These are phyloP conservation scores for Bujurquina vittata DNA, from an alignment of 2,113 vertebrate genomes.

Conservation along the genomic window DNA sequence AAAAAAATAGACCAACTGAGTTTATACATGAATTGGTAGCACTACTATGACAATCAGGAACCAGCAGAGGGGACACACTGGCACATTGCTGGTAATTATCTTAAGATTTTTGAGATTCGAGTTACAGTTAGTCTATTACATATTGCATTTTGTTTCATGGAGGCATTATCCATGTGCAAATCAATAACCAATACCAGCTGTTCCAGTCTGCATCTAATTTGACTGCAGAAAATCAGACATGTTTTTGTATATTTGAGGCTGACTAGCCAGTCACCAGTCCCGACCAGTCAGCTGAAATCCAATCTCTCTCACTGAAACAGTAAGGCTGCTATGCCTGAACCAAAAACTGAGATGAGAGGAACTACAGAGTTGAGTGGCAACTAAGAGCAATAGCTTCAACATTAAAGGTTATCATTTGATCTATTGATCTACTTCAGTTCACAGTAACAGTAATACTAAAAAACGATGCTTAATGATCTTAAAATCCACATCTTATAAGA, in stretches of 20 bases:
- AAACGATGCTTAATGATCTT: background rate
- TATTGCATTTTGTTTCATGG: background rate
- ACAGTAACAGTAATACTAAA: background rate
- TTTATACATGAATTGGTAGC: background rate
- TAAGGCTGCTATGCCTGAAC: background rate
- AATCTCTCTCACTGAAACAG: background rate
- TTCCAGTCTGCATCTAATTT: background rate
- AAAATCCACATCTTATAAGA: background rate
- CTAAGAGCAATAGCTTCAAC: background rate
- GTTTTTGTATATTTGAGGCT: background rate
- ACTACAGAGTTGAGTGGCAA: background rate
- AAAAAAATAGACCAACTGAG: background rate
- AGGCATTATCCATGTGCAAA: background rate
- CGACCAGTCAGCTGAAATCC: background rate
- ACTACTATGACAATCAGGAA: background rate
- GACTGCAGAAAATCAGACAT: background rate
- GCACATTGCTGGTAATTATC: background rate
- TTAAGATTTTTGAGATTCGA: background rate
- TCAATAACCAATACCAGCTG: constrained; percentile 5
- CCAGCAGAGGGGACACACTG: background rate
- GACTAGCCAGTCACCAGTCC: background rate
- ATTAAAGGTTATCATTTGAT: background rate
- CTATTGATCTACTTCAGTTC: background rate
- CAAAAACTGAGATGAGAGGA: background rate
- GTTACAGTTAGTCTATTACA: background rate